Conservation (phyloP, 2,113 vertebrate species). For the Nothocercus julius region DNA sequence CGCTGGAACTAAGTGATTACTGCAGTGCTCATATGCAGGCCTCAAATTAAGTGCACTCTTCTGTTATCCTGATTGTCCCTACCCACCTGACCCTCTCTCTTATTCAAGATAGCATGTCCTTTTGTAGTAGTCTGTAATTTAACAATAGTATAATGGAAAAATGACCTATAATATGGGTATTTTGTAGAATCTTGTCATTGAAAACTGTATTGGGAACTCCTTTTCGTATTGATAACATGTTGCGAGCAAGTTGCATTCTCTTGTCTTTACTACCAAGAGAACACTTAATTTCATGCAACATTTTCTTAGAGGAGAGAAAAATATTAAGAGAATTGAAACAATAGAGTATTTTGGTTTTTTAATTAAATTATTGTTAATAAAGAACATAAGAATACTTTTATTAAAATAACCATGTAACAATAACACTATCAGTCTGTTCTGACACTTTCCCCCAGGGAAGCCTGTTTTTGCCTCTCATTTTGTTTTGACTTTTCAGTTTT, state of each 20-base stretch:
- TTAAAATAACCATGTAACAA: conserved; percentile 79
- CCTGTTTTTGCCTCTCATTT: conserved; percentile 79
- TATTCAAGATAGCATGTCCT: conserved; percentile 81
- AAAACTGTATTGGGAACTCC: conserved; percentile 79
- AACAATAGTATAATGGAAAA: conserved; percentile 80
- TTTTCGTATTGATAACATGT: conserved; percentile 76
- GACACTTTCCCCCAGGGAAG: conserved; percentile 79
- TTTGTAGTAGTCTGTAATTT: conserved; percentile 82
- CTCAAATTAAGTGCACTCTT: conserved; percentile 97
- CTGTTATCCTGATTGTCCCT: conserved; percentile 88
- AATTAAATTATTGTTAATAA: conserved; percentile 88
- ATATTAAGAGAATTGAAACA: conserved; percentile 84
- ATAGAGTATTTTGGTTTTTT: conserved; percentile 87
- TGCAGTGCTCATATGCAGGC: conserved; percentile 81
- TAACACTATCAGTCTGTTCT: conserved; percentile 83
- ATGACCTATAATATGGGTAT: conserved; percentile 81
- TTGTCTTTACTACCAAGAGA: conserved; percentile 76
- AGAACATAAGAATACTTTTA: conserved; percentile 84
- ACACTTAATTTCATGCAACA: conserved; percentile 76
- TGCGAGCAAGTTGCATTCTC: conserved; percentile 76
- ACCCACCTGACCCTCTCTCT: conserved; percentile 68
- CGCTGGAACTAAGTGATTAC: conserved; percentile 94
- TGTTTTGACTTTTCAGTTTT: conserved; percentile 75
- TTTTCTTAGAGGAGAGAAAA: conserved; percentile 84
- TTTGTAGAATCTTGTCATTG: conserved; percentile 82